Base-by-base conservation (phyloP, 1,140 invertebrate species). In the Drosophila lacteicornis region DNA sequence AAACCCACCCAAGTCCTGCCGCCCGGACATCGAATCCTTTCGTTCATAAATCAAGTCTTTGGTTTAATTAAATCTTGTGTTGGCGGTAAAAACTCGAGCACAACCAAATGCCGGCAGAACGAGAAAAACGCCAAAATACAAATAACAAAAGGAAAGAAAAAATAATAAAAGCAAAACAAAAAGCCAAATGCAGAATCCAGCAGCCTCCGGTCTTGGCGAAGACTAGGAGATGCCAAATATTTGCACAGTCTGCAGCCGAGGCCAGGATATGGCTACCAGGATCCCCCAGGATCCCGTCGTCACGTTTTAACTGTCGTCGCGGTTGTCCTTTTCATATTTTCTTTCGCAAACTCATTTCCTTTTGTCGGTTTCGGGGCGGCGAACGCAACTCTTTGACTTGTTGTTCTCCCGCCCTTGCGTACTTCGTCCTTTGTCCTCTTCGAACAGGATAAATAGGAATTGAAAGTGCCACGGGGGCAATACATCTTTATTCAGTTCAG, bases 11-110 rank as follows among this genome's bases (percentile, higher is more conserved):
- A 22, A 46, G n/a, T 45, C 56, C 50, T 59, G 65, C 70, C 65
- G 63, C 75, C 66, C 69, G 75, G 75, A 78, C 76, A 82, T 84
- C 81, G 87, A 92, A 92, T 92, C 91, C 91, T 92, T 92, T 92
- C 91, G 87, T 90, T 92, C 91, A 92, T 92, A 92, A 92, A 92
- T 92, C 91, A 92, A 92, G 91, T 92, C 91, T 91, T 92, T 91
- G 91, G 91, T 92, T 92, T 92, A 92, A 92, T 92, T 92, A 92
- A 92, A 92, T 92, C 91, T 92, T 92, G 91, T 91, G 91, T 91
- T 92, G 91, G 91, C 91, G 86, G 91, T 91, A 92, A 92, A 92
- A 92, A 83, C 78, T 82, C 88, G 75, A 75, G 77, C 77, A 84
- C 70, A 83, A 79, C 70, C 73, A 73, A 71, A 73, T 73, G 56